Percentiles rank a stretch among this genome's conserved stretches.
Conservation (phyloP, 2,113 vertebrate species). For the Platanista minor region DNA sequence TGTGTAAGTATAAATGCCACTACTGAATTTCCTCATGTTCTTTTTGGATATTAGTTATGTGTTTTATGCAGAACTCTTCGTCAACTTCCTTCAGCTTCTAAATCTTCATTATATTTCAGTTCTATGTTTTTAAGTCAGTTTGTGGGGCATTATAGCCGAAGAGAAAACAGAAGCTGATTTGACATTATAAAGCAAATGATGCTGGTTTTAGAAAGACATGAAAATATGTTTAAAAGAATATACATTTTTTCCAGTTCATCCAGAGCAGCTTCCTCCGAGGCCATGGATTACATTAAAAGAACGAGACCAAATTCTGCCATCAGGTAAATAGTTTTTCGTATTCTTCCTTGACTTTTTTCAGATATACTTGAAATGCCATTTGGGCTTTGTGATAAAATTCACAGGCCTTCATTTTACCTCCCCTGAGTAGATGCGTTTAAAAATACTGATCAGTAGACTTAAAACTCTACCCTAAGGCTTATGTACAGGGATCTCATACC, state of each 20-base stretch:
- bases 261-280: conserved; percentile 98
- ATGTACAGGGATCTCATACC: not conserved
- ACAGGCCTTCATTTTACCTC: conserved; percentile 8
- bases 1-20: not conserved
- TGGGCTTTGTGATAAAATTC: not conserved
- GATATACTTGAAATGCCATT: not conserved
- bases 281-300: conserved; percentile 98
- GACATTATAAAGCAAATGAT: not conserved
- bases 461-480: not conserved
- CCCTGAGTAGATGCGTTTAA: not conserved
- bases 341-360: not conserved
- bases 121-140: not conserved
- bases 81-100: conserved; percentile 16
- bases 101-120: conserved; percentile 11
- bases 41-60: conserved; percentile 24
- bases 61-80: not conserved
- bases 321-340: conserved; percentile 83
- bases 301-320: conserved; percentile 93
- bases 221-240: not conserved
- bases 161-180: conserved; percentile 16
- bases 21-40: conserved; percentile 19
- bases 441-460: conserved; percentile 6
- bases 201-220: not conserved
- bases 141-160: not conserved
- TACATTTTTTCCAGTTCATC: conserved; percentile 87